These are phyloP conservation scores for Patiria pectinifera DNA, from an alignment of 53 echinoderm and acorn worm species.

Conservation along the genomic window DNA sequence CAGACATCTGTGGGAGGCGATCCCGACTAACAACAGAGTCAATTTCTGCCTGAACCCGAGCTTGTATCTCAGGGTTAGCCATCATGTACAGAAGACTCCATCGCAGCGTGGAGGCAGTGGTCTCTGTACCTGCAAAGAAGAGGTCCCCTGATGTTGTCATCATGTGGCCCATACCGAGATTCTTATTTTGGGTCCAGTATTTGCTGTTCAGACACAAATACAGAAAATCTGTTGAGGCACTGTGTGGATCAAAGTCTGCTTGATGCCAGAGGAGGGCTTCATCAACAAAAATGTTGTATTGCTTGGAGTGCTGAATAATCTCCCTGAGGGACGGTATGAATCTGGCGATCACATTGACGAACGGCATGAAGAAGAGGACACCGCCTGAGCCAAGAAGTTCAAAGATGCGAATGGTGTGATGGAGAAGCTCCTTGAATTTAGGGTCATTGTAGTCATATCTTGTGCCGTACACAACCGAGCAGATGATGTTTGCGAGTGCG, in stretches of 20 bases:
- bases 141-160: constrained; percentile 52
- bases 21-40: neutral
- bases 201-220: neutral
- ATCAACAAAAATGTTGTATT: neutral
- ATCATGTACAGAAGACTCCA: constrained; percentile 26
- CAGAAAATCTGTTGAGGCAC: neutral
- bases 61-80: neutral
- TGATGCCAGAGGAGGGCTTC: constrained; percentile 1
- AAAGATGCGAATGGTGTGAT: constrained; percentile 32
- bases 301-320: neutral
- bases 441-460: constrained; percentile 69
- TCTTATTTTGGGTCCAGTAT: neutral
- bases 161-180: constrained; percentile 22
- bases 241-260: neutral
- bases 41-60: neutral
- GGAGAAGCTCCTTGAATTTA: constrained; percentile 33
- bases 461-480: constrained; percentile 65
- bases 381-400: constrained; percentile 61
- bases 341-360: neutral
- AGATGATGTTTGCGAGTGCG: constrained; percentile 64
- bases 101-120: constrained; percentile 41
- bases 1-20: constrained; percentile 7
- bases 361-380: constrained; percentile 34
- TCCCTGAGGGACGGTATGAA: neutral
- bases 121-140: constrained; percentile 69